Evolutionary conservation across 1,140 invertebrate species (phyloP).

Genomic region (Brachystomella parvula): DNA sequence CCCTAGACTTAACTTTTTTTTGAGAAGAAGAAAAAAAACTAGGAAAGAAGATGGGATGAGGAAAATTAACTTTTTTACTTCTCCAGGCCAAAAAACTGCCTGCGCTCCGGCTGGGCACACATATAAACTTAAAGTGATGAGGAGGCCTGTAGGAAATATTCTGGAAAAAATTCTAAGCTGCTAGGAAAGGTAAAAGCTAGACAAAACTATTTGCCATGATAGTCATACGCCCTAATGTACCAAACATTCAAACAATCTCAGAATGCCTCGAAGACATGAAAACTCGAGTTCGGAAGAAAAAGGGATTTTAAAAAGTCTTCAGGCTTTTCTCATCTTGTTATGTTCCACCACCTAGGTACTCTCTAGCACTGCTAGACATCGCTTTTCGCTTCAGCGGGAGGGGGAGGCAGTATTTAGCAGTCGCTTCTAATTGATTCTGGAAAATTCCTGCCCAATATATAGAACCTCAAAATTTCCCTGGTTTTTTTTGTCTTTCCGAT

Average conservation of each 20-base stretch:
- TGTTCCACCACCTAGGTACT: not conserved
- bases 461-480: not conserved
- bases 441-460: not conserved
- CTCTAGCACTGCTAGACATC: not conserved
- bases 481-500: not conserved
- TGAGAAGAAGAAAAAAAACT: slow-evolving; percentile 3
- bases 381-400: no score
- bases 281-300: not conserved
- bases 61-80: slow-evolving; percentile 25
- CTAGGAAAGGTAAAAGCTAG: not conserved
- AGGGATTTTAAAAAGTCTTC: slow-evolving; percentile 3
- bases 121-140: not conserved
- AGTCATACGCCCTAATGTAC: slow-evolving; percentile 2
- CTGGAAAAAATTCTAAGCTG: not conserved
- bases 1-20: no score
- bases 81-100: not conserved
- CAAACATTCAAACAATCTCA: slow-evolving; percentile 18
- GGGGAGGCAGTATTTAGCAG: no score
- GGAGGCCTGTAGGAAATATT: not conserved
- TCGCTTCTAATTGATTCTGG: not conserved
- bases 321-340: slow-evolving; percentile 9
- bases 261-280: not conserved
- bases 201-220: not conserved
- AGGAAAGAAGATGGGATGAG: slow-evolving; percentile 4
- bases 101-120: not conserved